phyloP scores from a whole-genome alignment of 1,140 invertebrate species.

The Lepidurus arcticus region DNA sequence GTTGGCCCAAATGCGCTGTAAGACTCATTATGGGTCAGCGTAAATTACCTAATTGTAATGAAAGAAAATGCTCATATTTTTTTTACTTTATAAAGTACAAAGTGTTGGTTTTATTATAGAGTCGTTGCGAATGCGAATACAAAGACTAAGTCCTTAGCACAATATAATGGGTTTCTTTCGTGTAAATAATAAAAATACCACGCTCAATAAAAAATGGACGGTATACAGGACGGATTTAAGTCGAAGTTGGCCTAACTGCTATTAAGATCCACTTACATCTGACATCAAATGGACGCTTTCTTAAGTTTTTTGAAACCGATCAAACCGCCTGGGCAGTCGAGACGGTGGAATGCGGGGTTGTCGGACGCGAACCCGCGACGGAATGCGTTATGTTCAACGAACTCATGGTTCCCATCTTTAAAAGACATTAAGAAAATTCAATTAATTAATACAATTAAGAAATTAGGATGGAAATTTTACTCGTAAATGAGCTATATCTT shows the following conservation, averaged over 20 bases:
- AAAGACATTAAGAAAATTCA: conserved; percentile 36
- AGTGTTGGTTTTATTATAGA: conserved; percentile 4
- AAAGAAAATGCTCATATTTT: background rate
- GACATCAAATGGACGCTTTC: background rate
- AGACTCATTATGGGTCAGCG: background rate
- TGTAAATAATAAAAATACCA: background rate
- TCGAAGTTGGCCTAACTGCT: conserved; percentile 5
- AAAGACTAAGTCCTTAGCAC: background rate
- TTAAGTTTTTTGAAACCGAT: background rate
- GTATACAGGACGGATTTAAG: conserved; percentile 4
- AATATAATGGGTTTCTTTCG: background rate
- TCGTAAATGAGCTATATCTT: conserved; percentile 83
- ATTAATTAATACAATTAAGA: background rate
- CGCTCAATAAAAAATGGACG: background rate
- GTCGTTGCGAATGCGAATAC: background rate
- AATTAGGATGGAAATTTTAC: conserved; percentile 52
- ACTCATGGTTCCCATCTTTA: conserved; percentile 80
- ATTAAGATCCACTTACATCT: background rate
- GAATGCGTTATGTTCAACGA: conserved; percentile 73
- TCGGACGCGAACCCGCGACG: conserved; percentile 73
- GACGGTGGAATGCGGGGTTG: conserved; percentile 78
- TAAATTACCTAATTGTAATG: background rate
- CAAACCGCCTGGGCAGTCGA: conserved; percentile 60
- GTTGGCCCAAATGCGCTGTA: background rate
- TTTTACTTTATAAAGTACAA: conserved; percentile 12